Evolutionary conservation across 2,888 invertebrate genomes (phyloP).

Genomic region (Leptopilina syphax): DNA sequence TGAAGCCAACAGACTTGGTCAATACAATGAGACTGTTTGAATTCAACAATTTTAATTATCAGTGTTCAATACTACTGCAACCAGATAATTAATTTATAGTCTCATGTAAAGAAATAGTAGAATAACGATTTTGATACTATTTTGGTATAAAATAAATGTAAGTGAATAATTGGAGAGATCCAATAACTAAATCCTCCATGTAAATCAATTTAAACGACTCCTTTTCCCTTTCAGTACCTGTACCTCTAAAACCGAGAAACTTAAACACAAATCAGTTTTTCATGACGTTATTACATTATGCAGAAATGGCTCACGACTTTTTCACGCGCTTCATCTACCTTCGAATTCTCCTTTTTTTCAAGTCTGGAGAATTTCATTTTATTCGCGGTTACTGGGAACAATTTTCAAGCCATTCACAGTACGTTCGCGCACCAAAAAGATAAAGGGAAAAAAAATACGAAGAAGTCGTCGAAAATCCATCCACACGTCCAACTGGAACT

Average conservation of each 20-base stretch:
- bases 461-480: conserved; percentile 42
- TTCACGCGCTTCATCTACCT: conserved; percentile 31
- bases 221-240: neutral
- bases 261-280: conserved; percentile 30
- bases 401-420: conserved; percentile 32
- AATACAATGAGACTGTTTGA: no score
- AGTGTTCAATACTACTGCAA: no score
- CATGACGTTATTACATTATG: conserved; percentile 27
- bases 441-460: conserved; percentile 8
- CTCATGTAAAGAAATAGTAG: no score
- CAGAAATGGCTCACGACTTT: conserved; percentile 15
- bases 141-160: no score
- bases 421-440: conserved; percentile 40
- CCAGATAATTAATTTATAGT: no score
- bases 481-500: conserved; percentile 55
- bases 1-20: no score
- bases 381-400: conserved; percentile 21
- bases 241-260: neutral
- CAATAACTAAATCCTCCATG: neutral
- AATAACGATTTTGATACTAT: no score
- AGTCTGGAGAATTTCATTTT: conserved; percentile 34
- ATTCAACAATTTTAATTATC: no score
- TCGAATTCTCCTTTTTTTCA: conserved; percentile 8
- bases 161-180: no score
- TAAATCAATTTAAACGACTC: neutral